Evolutionary conservation across 2,797 vertebrate genomes (phyloP).

Genomic region (Halcyon smyrnensis): DNA sequence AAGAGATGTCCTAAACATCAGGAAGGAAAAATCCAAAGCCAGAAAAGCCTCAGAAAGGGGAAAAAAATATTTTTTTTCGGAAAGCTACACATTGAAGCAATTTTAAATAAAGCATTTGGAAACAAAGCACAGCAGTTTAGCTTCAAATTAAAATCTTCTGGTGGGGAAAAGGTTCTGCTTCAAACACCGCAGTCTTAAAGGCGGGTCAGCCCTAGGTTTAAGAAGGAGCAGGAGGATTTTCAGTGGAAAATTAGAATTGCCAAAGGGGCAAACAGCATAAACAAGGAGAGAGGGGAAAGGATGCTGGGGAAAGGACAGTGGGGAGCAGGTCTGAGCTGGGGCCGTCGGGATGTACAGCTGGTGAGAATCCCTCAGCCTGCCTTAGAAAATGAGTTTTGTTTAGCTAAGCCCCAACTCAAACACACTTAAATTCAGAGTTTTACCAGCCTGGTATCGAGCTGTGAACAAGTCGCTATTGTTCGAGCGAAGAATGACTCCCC

Average conservation of each 20-base stretch:
- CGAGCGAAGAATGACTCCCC: not conserved
- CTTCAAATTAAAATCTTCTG: constrained; percentile 72
- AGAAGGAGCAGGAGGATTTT: constrained; percentile 52
- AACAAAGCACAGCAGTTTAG: constrained; percentile 50
- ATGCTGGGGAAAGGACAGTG: rapidly evolving
- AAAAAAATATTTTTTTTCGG: not conserved
- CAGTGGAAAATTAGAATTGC: not conserved
- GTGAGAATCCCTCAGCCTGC: not conserved
- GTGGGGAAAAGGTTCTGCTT: constrained; percentile 39
- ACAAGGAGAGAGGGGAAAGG: not conserved
- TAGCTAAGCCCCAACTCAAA: constrained; percentile 68
- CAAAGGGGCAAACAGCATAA: not conserved
- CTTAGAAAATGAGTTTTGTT: constrained; percentile 58
- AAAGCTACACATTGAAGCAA: constrained; percentile 71
- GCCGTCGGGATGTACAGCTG: rapidly evolving
- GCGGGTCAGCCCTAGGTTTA: constrained; percentile 25
- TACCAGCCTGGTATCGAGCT: not conserved
- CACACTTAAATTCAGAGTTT: constrained; percentile 26
- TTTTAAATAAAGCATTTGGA: constrained; percentile 70
- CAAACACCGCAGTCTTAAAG: not conserved
- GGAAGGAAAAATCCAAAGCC: not conserved
- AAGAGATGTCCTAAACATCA: constrained; percentile 6
- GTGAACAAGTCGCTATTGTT: constrained; percentile 15
- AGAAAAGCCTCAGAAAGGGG: constrained; percentile 53
- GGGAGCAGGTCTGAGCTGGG: not conserved